Evolutionary conservation across 2,797 vertebrate genomes (phyloP).

Genomic region (Macropodus opercularis): DNA sequence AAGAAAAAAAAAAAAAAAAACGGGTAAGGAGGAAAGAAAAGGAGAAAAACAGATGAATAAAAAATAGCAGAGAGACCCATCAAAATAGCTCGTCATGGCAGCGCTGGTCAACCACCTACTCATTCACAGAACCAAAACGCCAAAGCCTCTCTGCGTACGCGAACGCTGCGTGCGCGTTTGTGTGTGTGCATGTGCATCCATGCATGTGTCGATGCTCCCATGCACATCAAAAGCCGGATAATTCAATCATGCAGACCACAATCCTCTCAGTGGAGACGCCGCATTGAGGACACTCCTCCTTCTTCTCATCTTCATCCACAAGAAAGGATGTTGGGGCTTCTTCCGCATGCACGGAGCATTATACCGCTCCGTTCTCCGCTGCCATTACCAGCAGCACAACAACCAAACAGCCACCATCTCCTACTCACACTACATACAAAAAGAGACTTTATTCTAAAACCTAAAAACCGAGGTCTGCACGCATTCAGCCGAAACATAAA

Average conservation of each 20-base stretch:
- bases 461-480: slow-evolving; percentile 21
- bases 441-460: slow-evolving; percentile 46
- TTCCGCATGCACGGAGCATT: slow-evolving; percentile 68
- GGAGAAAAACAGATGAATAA: slow-evolving; percentile 39
- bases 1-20: slow-evolving; percentile 15
- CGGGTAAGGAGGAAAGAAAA: slow-evolving; percentile 4
- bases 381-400: slow-evolving; percentile 68
- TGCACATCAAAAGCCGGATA: slow-evolving; percentile 76
- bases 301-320: slow-evolving; percentile 63
- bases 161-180: background rate
- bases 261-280: slow-evolving; percentile 66
- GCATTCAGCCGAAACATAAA: slow-evolving; percentile 15
- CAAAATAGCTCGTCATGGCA: slow-evolving; percentile 52
- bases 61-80: slow-evolving; percentile 37
- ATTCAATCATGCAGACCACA: slow-evolving; percentile 76
- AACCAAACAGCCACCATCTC: slow-evolving; percentile 70
- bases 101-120: slow-evolving; percentile 62
- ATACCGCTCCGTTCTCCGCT: slow-evolving; percentile 52
- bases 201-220: slow-evolving; percentile 57
- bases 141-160: slow-evolving; percentile 36
- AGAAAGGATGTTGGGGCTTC: slow-evolving; percentile 68
- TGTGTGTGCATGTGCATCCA: slow-evolving; percentile 17
- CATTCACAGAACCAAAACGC: slow-evolving; percentile 58
- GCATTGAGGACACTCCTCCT: slow-evolving; percentile 61
- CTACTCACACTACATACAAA: slow-evolving; percentile 70